Evolutionary conservation across 2,113 vertebrate species (phyloP), one percentile per base, ranked within the genome.

Genomic region (Petroica traversi): DNA sequence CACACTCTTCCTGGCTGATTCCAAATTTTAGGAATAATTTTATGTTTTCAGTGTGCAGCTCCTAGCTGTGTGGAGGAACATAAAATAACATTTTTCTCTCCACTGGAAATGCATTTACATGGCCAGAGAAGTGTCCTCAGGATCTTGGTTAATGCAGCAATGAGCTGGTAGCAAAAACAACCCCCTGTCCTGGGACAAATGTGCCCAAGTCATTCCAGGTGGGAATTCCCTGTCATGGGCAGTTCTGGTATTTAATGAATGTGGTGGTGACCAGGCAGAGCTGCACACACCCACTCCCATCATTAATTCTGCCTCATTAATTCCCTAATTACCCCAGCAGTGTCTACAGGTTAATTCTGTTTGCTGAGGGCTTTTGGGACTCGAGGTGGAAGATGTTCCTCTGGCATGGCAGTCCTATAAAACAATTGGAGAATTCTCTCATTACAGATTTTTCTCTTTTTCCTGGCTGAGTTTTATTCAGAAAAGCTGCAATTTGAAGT

Each of bases 21-120:
- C 29, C 19, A 55, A 5, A 8, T 55, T 69, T 40, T 5, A 46
- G 26, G 12, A 69, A 8, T 51, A 69, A 55, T 19, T 24, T 49
- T 61, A 2, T 15, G 31, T 31, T 54, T 45, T 41, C 2, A 23
- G 17, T 23, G 1, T 43, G 34, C 51, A 48, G 24, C 49, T 83
- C 52, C 40, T 33, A 15, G 29, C 43, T 40, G 7, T 11, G 14
- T 33, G 40, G 43, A 75, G 51, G 17, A 38, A 18, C 31, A 4
- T 6, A 11, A 86, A 38, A 55, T 24, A 10, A 14, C 18, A 3
- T 43, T 79, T 24, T 67, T 18, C 22, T 24, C 5, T 61, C 57
- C 66, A 5, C 51, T 57, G 57, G 18, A 34, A 49, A 0, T 9
- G 1, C 48, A 19, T n/a, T 33, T 3, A 2, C 2, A 0, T 12